phyloP scores from a whole-genome alignment of 1,140 invertebrate genomes.

The Mesaphorura yosii region DNA sequence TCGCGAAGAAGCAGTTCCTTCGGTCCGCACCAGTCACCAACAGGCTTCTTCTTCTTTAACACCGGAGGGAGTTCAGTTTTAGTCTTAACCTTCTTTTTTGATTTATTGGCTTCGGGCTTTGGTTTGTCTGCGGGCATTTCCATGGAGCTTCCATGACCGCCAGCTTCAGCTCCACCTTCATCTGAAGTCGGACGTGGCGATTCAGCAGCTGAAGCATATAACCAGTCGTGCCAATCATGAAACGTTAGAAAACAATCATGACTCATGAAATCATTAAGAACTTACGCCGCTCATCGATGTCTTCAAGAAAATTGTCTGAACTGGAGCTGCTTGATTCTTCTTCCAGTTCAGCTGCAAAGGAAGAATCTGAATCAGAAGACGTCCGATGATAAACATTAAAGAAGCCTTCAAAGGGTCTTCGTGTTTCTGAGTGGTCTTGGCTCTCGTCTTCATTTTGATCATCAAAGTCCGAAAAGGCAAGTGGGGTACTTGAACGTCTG shows the following conservation, averaged over 20 bases:
- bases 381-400: too few species aligned
- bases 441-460: too few species aligned
- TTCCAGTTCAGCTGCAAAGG: too few species aligned
- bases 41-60: conserved; percentile 25
- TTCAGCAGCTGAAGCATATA: not conserved
- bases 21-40: conserved; percentile 23
- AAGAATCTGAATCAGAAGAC: too few species aligned
- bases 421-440: too few species aligned
- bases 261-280: too few species aligned
- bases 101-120: not conserved
- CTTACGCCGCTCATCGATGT: too few species aligned
- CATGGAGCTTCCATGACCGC: not conserved
- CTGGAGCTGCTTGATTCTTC: too few species aligned
- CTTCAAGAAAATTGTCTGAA: too few species aligned
- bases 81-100: conserved; percentile 10
- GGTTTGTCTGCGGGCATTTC: not conserved
- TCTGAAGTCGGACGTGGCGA: not conserved
- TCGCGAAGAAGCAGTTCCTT: conserved; percentile 23
- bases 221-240: not conserved
- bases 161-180: not conserved
- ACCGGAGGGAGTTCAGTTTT: conserved; percentile 20
- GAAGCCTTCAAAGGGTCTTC: too few species aligned
- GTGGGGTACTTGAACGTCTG: too few species aligned
- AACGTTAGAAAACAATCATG: not conserved
- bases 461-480: too few species aligned